Conservation (phyloP, 2,888 invertebrate genomes). For the Patella pellucida region DNA sequence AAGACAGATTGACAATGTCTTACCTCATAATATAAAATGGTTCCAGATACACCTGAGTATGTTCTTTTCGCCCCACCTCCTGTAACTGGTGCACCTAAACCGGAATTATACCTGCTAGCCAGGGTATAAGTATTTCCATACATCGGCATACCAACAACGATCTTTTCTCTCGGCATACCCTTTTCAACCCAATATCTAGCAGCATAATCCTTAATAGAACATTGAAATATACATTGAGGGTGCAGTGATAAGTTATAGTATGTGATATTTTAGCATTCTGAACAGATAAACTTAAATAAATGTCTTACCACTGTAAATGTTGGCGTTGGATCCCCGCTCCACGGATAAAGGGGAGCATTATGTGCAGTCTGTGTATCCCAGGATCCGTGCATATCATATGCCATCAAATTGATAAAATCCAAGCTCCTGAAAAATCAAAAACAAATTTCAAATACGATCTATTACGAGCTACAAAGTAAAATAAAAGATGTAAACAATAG, state of each 20-base stretch:
- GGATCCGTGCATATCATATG: conserved; percentile 64
- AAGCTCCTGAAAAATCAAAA: conserved; percentile 22
- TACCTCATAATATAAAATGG: conserved; percentile 56
- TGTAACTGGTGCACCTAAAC: conserved; percentile 40
- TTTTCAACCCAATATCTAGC: conserved; percentile 67
- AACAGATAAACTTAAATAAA: no score
- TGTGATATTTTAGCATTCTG: no score
- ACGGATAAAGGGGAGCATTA: conserved; percentile 62
- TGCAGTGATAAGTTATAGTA: neutral
- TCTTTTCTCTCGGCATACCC: conserved; percentile 91
- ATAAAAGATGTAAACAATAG: no score
- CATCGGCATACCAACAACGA: conserved; percentile 94
- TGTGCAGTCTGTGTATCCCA: conserved; percentile 64
- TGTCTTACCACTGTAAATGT: conserved; percentile 38
- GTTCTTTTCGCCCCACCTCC: conserved; percentile 37
- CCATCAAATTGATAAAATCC: conserved; percentile 60
- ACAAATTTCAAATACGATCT: no score
- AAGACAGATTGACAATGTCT: neutral
- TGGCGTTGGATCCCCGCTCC: conserved; percentile 37
- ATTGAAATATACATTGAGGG: neutral
- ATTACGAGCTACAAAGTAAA: no score
- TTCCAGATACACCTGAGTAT: conserved; percentile 42
- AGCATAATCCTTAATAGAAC: conserved; percentile 16
- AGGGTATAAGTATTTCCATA: conserved; percentile 92
- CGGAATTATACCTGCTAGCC: conserved; percentile 73